Evolutionary conservation across 2,888 invertebrate genomes (phyloP).

Genomic region (Oxystoma pomonae): DNA sequence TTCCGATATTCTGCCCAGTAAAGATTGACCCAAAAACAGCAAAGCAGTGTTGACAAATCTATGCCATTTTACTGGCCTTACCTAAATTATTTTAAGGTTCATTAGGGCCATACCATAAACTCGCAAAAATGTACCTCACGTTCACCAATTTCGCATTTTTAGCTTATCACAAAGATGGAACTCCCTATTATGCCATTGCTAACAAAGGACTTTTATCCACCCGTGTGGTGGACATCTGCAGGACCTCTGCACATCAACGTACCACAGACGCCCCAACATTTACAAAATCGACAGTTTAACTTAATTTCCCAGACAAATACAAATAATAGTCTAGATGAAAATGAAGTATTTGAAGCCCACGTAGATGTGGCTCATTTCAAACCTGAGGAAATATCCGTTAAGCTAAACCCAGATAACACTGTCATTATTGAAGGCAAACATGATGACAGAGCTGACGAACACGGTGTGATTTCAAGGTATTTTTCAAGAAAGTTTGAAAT

Average conservation of each 20-base stretch:
- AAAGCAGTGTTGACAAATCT: too few species aligned
- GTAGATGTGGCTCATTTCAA: background rate
- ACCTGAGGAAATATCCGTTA: background rate
- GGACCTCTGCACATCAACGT: background rate
- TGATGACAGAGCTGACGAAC: background rate
- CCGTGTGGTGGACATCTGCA: background rate
- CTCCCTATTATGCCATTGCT: background rate
- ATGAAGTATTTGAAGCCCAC: background rate
- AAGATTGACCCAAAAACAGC: too few species aligned
- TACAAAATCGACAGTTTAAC: too few species aligned
- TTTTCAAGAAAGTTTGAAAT: background rate
- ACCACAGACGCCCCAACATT: background rate
- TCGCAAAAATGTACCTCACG: too few species aligned
- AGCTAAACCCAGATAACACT: background rate
- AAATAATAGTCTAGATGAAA: background rate
- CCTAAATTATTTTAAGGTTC: too few species aligned
- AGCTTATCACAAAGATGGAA: too few species aligned
- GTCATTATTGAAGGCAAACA: background rate
- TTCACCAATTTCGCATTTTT: too few species aligned
- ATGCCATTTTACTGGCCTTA: too few species aligned
- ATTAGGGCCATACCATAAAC: too few species aligned
- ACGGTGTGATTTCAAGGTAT: background rate
- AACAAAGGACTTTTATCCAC: background rate
- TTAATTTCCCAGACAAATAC: background rate
- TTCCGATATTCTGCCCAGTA: too few species aligned